A percentile compares a stretch with the other conserved stretches of the same genome.
These are phyloP conservation scores for Galeopterus variegatus DNA, from an alignment of 2,113 vertebrate genomes.

Conservation along the genomic window DNA sequence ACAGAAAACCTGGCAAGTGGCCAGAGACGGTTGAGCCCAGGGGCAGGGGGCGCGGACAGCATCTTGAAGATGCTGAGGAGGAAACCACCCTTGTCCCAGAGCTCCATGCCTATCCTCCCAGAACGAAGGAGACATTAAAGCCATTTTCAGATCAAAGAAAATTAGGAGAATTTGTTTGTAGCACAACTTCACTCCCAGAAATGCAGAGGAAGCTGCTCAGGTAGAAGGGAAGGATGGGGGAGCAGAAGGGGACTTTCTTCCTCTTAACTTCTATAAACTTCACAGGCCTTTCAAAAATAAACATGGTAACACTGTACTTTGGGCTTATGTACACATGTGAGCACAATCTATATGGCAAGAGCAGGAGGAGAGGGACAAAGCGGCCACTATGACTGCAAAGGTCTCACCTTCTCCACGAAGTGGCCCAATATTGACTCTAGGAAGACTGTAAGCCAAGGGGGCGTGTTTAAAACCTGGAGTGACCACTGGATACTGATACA, in stretches of 20 bases:
- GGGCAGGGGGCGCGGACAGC: no score
- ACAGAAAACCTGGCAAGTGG: background rate
- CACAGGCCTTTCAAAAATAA: background rate
- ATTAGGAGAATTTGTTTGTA: background rate
- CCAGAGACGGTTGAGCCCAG: no score
- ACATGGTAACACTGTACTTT: background rate
- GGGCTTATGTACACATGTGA: no score
- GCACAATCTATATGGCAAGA: fast-evolving
- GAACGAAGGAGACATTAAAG: background rate
- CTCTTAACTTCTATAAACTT: background rate
- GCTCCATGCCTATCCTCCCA: background rate
- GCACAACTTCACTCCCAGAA: background rate
- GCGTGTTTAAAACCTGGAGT: background rate
- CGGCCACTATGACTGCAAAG: no score
- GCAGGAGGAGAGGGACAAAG: background rate
- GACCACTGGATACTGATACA: background rate
- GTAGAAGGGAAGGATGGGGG: background rate
- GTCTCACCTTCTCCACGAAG: background rate
- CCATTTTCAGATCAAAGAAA: background rate
- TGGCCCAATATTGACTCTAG: background rate
- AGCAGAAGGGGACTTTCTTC: background rate
- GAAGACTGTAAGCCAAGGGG: background rate
- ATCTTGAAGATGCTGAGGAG: background rate
- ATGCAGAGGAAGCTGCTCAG: no score
- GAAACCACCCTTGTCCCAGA: background rate